Conservation (phyloP, 2,797 vertebrate species). For the Chromis chromis region DNA sequence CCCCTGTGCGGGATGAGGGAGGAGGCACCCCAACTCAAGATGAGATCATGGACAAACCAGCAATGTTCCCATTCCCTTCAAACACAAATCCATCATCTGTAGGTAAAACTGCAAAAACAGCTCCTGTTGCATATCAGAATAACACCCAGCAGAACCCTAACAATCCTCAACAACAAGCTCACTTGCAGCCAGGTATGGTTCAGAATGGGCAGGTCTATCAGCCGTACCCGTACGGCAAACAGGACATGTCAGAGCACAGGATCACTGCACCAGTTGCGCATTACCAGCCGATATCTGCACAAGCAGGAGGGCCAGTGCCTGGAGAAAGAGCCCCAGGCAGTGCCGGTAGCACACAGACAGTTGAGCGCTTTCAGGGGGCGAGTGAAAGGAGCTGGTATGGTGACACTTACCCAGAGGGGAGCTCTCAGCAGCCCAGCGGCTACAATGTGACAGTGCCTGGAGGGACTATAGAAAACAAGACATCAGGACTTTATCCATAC, state of each 20-base stretch:
- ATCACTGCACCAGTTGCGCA: conserved; percentile 75
- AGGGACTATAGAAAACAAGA: conserved; percentile 42
- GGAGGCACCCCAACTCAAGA: conserved; percentile 97
- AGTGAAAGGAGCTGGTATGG: conserved; percentile 73
- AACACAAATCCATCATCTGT: conserved; percentile 27
- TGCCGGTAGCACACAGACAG: conserved; percentile 79
- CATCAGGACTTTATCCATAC: conserved; percentile 62
- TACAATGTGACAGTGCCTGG: conserved; percentile 44
- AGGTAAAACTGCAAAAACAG: conserved; percentile 14
- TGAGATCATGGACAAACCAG: conserved; percentile 93
- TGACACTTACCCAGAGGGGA: conserved; percentile 77
- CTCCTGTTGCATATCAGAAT: conserved; percentile 72
- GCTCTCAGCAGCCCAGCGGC: conserved; percentile 68
- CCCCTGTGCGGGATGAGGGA: conserved; percentile 93
- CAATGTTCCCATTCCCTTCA: conserved; percentile 70
- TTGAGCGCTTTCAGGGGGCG: conserved; percentile 83
- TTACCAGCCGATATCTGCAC: conserved; percentile 86
- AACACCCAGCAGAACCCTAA: conserved; percentile 46
- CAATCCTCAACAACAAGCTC: conserved; percentile 48
- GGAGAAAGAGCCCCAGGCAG: conserved; percentile 81
- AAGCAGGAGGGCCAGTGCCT: conserved; percentile 79
- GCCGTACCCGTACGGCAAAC: conserved; percentile 39
- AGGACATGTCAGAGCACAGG: conserved; percentile 33
- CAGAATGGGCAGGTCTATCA: conserved; percentile 76
- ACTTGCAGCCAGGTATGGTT: conserved; percentile 64